Evolutionary conservation across 1,140 invertebrate species (phyloP).

Genomic region (Rhizoglyphus robini): DNA sequence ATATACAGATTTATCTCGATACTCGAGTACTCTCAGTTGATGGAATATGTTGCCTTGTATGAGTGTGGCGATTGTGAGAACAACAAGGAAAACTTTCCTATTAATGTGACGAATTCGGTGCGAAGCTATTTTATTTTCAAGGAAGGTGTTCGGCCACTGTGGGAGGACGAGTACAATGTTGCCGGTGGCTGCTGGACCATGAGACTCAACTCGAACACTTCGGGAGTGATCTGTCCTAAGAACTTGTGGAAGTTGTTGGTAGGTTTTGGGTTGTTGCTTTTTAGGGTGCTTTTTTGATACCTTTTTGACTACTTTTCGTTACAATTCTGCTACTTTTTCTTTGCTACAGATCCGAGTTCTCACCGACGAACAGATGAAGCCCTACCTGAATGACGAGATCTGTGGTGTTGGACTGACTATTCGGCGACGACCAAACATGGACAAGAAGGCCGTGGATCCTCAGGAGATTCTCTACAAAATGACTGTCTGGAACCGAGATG

Average conservation of each 20-base stretch:
- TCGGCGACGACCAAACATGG: neutral
- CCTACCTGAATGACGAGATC: neutral
- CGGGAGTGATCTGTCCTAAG: neutral
- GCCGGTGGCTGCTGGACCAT: neutral
- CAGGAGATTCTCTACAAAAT: slow-evolving; percentile 1
- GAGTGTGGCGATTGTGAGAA: neutral
- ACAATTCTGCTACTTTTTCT: too few species aligned
- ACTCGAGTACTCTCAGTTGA: neutral
- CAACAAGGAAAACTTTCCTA: neutral
- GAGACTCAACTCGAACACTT: neutral
- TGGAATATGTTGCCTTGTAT: neutral
- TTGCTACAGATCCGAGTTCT: neutral
- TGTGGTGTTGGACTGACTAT: neutral
- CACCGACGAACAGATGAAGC: neutral
- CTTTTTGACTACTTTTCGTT: too few species aligned
- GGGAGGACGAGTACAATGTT: slow-evolving; percentile 5
- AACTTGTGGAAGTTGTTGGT: neutral
- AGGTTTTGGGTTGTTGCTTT: neutral
- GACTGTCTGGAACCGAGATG: neutral
- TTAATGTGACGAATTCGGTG: neutral
- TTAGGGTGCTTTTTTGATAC: neutral
- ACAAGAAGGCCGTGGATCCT: too few species aligned
- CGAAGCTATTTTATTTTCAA: slow-evolving; percentile 5
- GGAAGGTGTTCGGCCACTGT: neutral
- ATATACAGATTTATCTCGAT: neutral